These are phyloP conservation scores for Bombus impatiens DNA, from an alignment of 1,140 invertebrate genomes.

Conservation along the genomic window DNA sequence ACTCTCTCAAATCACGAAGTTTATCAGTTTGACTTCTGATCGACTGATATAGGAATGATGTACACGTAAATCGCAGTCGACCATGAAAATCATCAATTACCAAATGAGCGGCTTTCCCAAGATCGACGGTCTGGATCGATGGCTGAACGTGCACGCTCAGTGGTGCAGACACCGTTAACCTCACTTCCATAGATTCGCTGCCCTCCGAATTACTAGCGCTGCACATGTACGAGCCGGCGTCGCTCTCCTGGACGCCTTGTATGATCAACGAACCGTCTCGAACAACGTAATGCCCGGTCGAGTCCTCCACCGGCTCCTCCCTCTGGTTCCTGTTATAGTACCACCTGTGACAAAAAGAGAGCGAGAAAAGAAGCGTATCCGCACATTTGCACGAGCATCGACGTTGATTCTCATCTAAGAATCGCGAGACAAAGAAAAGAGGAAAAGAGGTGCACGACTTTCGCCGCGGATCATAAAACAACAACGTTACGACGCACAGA, in stretches of 20 bases:
- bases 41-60: not conserved
- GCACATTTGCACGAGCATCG: not conserved
- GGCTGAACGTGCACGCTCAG: slow-evolving; percentile 84
- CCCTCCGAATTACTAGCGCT: slow-evolving; percentile 85
- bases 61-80: not conserved
- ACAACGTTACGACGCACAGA: not conserved
- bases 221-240: slow-evolving; percentile 83
- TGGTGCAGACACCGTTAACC: slow-evolving; percentile 82
- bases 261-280: slow-evolving; percentile 83
- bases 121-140: slow-evolving; percentile 83
- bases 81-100: slow-evolving; percentile 75
- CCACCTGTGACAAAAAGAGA: slow-evolving; percentile 76
- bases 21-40: not conserved
- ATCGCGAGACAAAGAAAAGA: not conserved
- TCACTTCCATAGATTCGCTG: slow-evolving; percentile 83
- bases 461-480: not conserved
- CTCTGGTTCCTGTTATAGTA: slow-evolving; percentile 80
- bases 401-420: not conserved
- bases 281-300: slow-evolving; percentile 80
- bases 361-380: not conserved
- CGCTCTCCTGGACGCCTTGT: slow-evolving; percentile 81
- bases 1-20: not conserved
- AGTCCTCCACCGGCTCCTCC: slow-evolving; percentile 82
- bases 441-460: not conserved
- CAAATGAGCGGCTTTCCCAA: slow-evolving; percentile 83